phyloP scores from a whole-genome alignment of 2,888 invertebrate species.

The Halictus quadricinctus region DNA sequence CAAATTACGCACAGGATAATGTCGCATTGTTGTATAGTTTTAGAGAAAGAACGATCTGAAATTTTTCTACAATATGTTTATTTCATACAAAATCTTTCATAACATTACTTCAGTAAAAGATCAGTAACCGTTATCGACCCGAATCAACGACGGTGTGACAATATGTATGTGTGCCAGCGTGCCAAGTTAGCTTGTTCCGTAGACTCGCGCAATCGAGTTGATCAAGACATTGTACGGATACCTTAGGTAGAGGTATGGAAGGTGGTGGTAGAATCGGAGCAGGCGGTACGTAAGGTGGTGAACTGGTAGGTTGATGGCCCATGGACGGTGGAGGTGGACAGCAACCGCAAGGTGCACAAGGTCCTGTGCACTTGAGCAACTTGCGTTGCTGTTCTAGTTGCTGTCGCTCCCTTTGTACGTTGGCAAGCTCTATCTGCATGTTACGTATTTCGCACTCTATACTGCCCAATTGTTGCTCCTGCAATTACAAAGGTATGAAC shows the following conservation, averaged over 20 bases:
- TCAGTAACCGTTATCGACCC: slow-evolving; percentile 9
- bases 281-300: slow-evolving; percentile 39
- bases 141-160: not conserved
- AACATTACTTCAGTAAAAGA: slow-evolving; percentile 19
- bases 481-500: slow-evolving; percentile 11
- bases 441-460: slow-evolving; percentile 86
- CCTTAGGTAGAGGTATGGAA: slow-evolving; percentile 63
- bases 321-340: slow-evolving; percentile 68
- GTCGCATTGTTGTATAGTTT: slow-evolving; percentile 25
- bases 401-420: slow-evolving; percentile 83
- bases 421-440: slow-evolving; percentile 84
- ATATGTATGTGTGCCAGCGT: slow-evolving; percentile 9
- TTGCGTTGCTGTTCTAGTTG: slow-evolving; percentile 83
- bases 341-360: slow-evolving; percentile 77
- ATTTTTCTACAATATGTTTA: slow-evolving; percentile 62
- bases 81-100: slow-evolving; percentile 55
- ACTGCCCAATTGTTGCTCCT: slow-evolving; percentile 86
- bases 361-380: slow-evolving; percentile 77
- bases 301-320: slow-evolving; percentile 37
- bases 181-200: not conserved
- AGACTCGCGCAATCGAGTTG: slow-evolving; percentile 3
- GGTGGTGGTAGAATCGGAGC: slow-evolving; percentile 39
- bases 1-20: slow-evolving; percentile 65
- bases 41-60: slow-evolving; percentile 35
- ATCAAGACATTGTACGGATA: slow-evolving; percentile 55